phyloP scores from a whole-genome alignment of 1,140 invertebrate genomes.

The Mercenaria mercenaria region DNA sequence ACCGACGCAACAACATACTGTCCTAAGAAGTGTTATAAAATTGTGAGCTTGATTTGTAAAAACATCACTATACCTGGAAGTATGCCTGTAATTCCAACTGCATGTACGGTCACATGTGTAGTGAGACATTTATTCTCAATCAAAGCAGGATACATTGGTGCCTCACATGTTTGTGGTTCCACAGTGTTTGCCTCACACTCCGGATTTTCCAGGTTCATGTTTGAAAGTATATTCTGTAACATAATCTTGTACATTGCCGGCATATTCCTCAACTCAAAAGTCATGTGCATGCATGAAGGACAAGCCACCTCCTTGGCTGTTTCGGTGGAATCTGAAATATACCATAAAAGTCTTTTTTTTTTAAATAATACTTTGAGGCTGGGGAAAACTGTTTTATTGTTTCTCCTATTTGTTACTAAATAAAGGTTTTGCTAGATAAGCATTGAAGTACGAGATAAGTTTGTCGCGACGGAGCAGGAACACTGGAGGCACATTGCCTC shows the following conservation, averaged over 20 bases:
- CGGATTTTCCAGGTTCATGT: slow-evolving; percentile 55
- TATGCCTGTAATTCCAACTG: background rate
- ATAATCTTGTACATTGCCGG: background rate
- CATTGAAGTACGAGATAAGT: too few species aligned
- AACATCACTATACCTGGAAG: background rate
- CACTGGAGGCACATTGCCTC: too few species aligned
- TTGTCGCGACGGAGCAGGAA: too few species aligned
- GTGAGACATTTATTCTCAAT: background rate
- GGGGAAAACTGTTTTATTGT: too few species aligned
- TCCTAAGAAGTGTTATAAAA: too few species aligned
- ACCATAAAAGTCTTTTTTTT: too few species aligned
- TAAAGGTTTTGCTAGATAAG: too few species aligned
- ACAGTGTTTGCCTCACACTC: slow-evolving; percentile 51
- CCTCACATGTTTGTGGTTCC: slow-evolving; percentile 26
- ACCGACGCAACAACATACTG: background rate
- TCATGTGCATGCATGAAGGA: background rate
- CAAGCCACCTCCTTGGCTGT: background rate
- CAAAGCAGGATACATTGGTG: background rate
- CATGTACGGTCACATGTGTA: background rate
- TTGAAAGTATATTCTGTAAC: slow-evolving; percentile 15
- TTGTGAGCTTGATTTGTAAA: too few species aligned
- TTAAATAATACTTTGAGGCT: too few species aligned
- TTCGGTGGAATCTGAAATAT: too few species aligned
- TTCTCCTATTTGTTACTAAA: too few species aligned
- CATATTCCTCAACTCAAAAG: background rate